Conservation (phyloP, 2,888 invertebrate species). For the Chymomyza amoena region DNA sequence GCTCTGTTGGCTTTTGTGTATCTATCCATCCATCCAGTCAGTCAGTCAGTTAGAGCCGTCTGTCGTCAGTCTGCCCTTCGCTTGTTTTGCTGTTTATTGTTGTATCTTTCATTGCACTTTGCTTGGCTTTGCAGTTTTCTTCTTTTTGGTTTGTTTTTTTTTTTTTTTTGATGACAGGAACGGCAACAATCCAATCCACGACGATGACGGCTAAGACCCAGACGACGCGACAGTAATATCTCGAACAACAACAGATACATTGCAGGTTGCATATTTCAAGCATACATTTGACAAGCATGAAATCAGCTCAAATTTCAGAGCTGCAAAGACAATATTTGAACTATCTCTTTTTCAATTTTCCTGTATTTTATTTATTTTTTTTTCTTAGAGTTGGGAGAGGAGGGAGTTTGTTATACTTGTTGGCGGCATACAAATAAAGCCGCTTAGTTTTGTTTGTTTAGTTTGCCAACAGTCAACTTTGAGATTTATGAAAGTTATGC, state of each 20-base stretch:
- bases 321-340: not conserved
- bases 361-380: conserved; percentile 2
- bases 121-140: conserved; percentile 21
- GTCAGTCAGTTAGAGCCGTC: not conserved
- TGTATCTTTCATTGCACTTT: conserved; percentile 62
- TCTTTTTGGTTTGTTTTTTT: not conserved
- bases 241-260: not conserved
- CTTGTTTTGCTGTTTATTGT: conserved; percentile 43
- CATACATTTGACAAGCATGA: conserved; percentile 32
- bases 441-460: not conserved
- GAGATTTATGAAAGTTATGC: conserved; percentile 42
- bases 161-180: conserved; percentile 19
- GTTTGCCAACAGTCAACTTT: conserved; percentile 10
- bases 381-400: not conserved
- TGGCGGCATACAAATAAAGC: not conserved
- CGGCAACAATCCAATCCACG: not conserved
- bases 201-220: not conserved
- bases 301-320: conserved; percentile 48
- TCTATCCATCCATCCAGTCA: not conserved
- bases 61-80: conserved; percentile 25
- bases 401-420: not conserved
- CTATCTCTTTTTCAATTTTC: not conserved
- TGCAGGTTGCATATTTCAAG: conserved; percentile 34
- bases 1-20: not conserved
- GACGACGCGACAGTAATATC: not conserved